Evolutionary conservation across 2,113 vertebrate genomes (phyloP).

Genomic region (Aegypius monachus): DNA sequence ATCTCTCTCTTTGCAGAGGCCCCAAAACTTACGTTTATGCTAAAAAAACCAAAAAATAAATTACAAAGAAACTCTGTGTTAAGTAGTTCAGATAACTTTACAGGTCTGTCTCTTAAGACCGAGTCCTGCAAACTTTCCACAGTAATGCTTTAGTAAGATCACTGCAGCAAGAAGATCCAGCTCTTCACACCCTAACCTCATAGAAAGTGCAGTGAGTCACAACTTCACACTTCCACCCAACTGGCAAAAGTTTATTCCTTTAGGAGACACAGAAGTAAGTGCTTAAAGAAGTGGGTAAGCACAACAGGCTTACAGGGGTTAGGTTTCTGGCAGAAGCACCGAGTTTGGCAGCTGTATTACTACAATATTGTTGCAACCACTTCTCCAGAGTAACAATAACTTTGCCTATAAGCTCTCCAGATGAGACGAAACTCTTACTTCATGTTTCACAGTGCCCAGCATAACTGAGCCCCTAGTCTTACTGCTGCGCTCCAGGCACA

Average conservation of each 20-base stretch:
- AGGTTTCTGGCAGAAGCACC: not conserved
- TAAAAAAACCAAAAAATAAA: not conserved
- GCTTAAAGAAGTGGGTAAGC: not conserved
- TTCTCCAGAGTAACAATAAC: not conserved
- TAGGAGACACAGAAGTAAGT: not conserved
- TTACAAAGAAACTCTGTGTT: not conserved
- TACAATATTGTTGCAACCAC: not conserved
- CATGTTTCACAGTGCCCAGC: not conserved
- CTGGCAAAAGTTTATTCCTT: conserved; percentile 1
- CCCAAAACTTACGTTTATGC: not conserved
- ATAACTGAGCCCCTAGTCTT: not conserved
- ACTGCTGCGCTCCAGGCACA: not conserved
- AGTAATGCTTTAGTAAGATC: not conserved
- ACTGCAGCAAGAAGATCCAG: not conserved
- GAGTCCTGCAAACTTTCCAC: not conserved
- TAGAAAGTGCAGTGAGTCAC: not conserved
- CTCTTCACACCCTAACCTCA: not conserved
- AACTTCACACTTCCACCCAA: not conserved
- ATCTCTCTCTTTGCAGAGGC: not conserved
- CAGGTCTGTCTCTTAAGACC: not conserved
- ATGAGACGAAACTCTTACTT: not conserved
- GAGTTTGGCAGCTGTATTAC: not conserved
- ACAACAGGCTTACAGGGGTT: not conserved
- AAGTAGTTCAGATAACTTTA: not conserved
- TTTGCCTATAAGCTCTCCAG: not conserved